Percentiles rank a stretch among this genome's conserved stretches.
Evolutionary conservation across 2,797 vertebrate genomes (phyloP).

Genomic region (Fistularia commersonii): DNA sequence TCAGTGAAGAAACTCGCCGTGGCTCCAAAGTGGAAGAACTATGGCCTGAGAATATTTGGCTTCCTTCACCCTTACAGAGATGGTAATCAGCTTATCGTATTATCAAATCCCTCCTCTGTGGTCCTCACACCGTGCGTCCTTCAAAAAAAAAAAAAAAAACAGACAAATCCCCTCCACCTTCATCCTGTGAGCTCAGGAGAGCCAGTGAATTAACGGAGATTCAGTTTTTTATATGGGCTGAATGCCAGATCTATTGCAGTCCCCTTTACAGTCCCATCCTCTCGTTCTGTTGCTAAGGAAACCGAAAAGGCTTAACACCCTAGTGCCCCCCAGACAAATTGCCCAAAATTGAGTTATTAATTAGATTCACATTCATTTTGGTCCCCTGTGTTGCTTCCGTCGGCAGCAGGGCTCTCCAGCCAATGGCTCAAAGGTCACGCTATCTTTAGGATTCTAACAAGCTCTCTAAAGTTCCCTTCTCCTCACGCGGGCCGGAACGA

Average conservation of each 20-base stretch:
- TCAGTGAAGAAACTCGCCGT: conserved; percentile 93
- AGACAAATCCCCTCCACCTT: neutral
- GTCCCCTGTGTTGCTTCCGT: conserved; percentile 18
- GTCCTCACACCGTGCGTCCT: conserved; percentile 38
- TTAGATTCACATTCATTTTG: conserved; percentile 42
- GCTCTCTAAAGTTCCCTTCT: conserved; percentile 21
- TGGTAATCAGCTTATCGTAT: conserved; percentile 73
- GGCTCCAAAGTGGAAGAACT: conserved; percentile 98
- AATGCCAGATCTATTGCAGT: conserved; percentile 32
- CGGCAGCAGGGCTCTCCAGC: conserved; percentile 9
- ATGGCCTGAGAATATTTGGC: conserved; percentile 93
- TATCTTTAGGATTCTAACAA: conserved; percentile 12
- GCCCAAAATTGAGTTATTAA: conserved; percentile 44
- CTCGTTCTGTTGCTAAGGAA: conserved; percentile 50
- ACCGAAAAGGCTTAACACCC: conserved; percentile 39
- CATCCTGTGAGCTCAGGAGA: conserved; percentile 35
- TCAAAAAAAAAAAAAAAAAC: conserved; percentile 20
- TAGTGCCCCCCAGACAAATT: conserved; percentile 45
- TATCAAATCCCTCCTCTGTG: conserved; percentile 16
- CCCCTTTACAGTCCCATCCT: conserved; percentile 19
- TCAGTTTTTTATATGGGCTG: conserved; percentile 45
- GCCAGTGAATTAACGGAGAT: conserved; percentile 30
- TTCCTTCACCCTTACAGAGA: conserved; percentile 96
- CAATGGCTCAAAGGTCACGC: conserved; percentile 35
- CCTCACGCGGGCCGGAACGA: conserved; percentile 6